phyloP scores from a whole-genome alignment of 2,113 vertebrate genomes.

The Procavia capensis region DNA sequence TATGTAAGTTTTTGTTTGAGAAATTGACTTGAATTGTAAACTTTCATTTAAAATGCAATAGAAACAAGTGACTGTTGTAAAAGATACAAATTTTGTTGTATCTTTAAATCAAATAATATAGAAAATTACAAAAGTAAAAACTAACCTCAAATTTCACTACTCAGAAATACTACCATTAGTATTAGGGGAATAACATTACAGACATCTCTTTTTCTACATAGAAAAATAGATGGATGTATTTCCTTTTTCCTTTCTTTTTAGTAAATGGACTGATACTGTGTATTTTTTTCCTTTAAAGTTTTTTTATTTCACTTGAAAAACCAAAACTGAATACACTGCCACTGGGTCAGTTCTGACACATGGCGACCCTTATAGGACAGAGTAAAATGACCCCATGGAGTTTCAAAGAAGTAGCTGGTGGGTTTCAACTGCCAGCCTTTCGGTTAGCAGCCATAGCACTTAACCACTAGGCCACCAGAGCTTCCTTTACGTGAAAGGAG shows the following conservation, averaged over 20 bases:
- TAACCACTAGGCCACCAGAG: no score
- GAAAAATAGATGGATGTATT: background rate
- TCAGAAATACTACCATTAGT: background rate
- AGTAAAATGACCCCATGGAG: no score
- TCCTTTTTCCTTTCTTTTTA: background rate
- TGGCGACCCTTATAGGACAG: no score
- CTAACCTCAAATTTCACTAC: background rate
- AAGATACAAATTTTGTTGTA: background rate
- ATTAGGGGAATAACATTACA: background rate
- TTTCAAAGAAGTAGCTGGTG: no score
- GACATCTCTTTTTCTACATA: background rate
- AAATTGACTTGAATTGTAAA: no score
- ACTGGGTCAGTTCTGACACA: no score
- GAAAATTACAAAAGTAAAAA: conserved; percentile 58
- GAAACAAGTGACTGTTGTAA: no score
- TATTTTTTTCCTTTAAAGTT: conserved; percentile 52
- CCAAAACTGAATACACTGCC: no score
- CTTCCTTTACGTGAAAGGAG: conserved; percentile 61
- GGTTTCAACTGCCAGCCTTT: no score
- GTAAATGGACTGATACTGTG: background rate
- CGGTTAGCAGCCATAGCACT: no score
- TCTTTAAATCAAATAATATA: conserved; percentile 38
- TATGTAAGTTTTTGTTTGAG: no score
- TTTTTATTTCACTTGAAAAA: conserved; percentile 63
- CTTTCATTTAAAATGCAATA: no score